Conservation (phyloP, 2,113 vertebrate species). For the Acinonyx jubatus region DNA sequence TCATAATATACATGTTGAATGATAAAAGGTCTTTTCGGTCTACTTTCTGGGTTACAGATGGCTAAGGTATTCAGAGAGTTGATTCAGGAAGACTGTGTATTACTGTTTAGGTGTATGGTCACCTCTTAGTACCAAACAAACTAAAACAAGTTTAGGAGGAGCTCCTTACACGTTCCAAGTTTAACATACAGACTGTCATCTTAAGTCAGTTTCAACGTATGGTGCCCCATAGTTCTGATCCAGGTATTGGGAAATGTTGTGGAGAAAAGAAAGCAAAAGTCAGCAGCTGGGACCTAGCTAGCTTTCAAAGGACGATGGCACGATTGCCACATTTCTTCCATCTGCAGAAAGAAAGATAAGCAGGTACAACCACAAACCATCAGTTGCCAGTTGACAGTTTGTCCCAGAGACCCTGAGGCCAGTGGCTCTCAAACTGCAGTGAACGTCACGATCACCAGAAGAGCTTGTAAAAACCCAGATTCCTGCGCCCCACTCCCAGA, state of each 20-base stretch:
- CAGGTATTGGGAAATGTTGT: background rate
- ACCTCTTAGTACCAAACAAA: constrained; percentile 1
- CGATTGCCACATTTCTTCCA: background rate
- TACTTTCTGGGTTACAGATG: background rate
- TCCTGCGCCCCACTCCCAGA: background rate
- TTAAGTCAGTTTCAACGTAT: background rate
- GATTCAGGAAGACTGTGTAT: background rate
- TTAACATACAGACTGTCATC: background rate
- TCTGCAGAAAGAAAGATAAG: background rate
- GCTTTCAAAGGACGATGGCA: background rate
- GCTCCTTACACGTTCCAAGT: background rate
- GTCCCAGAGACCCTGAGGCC: background rate
- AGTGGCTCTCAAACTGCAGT: constrained; percentile 12
- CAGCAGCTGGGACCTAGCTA: background rate
- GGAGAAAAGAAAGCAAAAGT: constrained; percentile 22
- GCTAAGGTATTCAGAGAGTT: background rate
- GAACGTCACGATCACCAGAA: background rate
- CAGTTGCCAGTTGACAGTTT: background rate
- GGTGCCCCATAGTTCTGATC: background rate
- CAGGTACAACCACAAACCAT: background rate
- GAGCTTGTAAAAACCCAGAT: background rate
- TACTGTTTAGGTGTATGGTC: background rate
- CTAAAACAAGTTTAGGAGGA: background rate
- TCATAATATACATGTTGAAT: background rate
- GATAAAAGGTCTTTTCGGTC: background rate